Evolutionary conservation across 2,888 invertebrate genomes (phyloP).

Genomic region (Exephanes ischioxanthus): DNA sequence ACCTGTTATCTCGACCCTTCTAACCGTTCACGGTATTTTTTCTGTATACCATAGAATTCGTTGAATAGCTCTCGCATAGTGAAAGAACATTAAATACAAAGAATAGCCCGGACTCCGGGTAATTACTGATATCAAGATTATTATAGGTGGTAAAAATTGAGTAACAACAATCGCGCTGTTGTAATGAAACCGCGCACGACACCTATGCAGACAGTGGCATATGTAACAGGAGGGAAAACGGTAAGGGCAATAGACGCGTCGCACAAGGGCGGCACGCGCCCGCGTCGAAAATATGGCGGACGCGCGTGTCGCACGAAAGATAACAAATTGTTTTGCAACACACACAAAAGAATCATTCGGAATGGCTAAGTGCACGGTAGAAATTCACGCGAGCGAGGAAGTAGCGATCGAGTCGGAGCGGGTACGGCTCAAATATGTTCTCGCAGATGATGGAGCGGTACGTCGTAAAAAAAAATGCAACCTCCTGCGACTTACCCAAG

Average conservation of each 20-base stretch:
- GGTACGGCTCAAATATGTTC: not conserved
- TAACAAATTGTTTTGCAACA: not conserved
- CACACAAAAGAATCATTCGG: conserved; percentile 7
- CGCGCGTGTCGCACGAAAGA: conserved; percentile 49
- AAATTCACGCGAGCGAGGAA: conserved; percentile 2
- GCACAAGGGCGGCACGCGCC: conserved; percentile 78
- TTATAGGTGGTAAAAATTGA: conserved; percentile 2
- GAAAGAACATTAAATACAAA: not conserved
- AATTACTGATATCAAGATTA: conserved; percentile 11
- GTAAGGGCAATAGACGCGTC: conserved; percentile 32
- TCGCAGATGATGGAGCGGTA: conserved; percentile 9
- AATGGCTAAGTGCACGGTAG: conserved; percentile 26
- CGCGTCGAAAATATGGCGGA: conserved; percentile 78
- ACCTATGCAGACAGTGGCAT: not conserved
- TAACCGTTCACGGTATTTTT: not conserved
- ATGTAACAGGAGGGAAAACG: not conserved
- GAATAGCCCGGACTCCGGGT: no score
- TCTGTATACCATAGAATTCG: conserved; percentile 5
- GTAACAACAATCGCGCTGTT: not conserved
- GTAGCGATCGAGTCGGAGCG: no score
- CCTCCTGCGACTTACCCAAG: conserved; percentile 1
- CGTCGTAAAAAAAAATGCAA: not conserved
- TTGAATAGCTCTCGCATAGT: not conserved
- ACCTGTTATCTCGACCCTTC: conserved; percentile 48
- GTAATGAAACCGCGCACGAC: not conserved